Evolutionary conservation across 2,113 vertebrate genomes (phyloP).

Genomic region (Ictalurus furcatus): DNA sequence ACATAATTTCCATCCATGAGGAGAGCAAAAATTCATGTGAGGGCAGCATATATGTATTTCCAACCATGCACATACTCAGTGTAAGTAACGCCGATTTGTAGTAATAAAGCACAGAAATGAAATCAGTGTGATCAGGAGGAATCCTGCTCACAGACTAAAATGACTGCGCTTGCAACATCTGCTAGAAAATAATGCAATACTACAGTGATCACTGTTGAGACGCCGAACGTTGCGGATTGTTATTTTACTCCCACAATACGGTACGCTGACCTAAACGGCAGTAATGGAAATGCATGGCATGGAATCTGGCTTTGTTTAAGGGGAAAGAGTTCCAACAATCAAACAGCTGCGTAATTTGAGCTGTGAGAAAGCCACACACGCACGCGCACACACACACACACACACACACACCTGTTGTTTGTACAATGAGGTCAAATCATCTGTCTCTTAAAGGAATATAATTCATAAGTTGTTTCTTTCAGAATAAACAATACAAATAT

Average conservation of each 20-base stretch:
- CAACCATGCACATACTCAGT: not conserved
- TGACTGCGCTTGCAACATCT: not conserved
- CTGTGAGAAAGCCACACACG: constrained; percentile 33
- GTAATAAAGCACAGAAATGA: not conserved
- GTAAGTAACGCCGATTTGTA: not conserved
- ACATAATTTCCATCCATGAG: not conserved
- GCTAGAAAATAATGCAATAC: not conserved
- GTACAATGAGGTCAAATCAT: not conserved
- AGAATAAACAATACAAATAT: not conserved
- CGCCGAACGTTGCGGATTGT: not conserved
- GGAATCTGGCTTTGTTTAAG: constrained; percentile 34
- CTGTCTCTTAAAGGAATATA: not conserved
- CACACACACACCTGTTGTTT: constrained; percentile 23
- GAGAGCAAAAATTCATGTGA: not conserved
- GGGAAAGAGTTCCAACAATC: constrained; percentile 14
- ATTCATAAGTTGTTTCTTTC: not conserved
- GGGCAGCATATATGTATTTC: not conserved
- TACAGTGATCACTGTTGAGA: not conserved
- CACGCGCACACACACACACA: not conserved
- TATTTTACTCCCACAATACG: not conserved
- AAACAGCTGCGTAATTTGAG: constrained; percentile 40
- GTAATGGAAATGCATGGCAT: constrained; percentile 13
- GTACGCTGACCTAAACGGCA: not conserved
- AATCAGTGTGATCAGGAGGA: not conserved
- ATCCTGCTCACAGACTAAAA: not conserved